phyloP scores from a whole-genome alignment of 23 tunicate genomes.

The Clavelina lepadiformis region DNA sequence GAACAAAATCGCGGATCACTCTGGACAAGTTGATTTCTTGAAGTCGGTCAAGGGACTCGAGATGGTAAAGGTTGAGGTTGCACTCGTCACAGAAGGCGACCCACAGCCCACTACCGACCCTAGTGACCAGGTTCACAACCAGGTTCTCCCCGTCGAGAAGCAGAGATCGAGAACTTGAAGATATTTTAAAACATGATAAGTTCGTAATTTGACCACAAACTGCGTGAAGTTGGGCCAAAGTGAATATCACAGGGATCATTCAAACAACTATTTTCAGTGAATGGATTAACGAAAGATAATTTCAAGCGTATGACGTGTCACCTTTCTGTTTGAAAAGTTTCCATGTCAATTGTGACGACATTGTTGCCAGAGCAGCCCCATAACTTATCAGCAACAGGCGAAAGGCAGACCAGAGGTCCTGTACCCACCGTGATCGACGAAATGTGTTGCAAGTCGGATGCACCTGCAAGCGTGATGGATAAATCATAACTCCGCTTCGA shows the following conservation, averaged over 20 bases:
- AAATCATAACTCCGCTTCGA: too few relatives aligned
- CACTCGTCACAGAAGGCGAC: constrained; percentile 63
- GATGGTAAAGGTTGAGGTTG: constrained; percentile 67
- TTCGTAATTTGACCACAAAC: not conserved
- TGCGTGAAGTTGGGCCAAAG: not conserved
- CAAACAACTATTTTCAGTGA: not conserved
- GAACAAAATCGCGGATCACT: constrained; percentile 67
- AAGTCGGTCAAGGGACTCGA: constrained; percentile 48
- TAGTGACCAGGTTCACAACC: constrained; percentile 51
- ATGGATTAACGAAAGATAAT: too few relatives aligned
- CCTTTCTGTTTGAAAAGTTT: constrained; percentile 56
- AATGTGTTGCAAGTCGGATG: constrained; percentile 29
- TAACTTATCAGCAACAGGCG: constrained; percentile 38
- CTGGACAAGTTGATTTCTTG: constrained; percentile 74
- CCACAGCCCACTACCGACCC: constrained; percentile 91
- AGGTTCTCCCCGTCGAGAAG: constrained; percentile 35
- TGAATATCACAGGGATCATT: not conserved
- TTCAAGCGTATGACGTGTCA: constrained; percentile 5
- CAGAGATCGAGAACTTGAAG: constrained; percentile 35
- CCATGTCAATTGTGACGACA: constrained; percentile 63
- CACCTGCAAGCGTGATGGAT: constrained; percentile 26
- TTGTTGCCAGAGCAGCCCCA: constrained; percentile 86
- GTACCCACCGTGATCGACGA: constrained; percentile 69
- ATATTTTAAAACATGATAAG: not conserved
- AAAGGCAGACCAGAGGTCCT: constrained; percentile 59